Conservation (phyloP, 1,140 invertebrate species). For the Antheraea pernyi region DNA sequence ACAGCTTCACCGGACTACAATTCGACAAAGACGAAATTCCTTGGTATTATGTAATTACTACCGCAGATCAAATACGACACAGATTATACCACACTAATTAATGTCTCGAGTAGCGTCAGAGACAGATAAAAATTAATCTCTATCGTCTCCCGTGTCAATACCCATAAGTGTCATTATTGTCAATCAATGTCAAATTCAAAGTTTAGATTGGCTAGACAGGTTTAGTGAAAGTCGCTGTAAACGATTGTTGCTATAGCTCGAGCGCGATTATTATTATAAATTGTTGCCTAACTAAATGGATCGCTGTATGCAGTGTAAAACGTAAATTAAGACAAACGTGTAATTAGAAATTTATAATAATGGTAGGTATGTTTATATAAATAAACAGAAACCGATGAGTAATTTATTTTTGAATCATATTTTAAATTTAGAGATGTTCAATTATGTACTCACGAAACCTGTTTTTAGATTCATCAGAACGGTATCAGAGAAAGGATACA, state of each 20-base stretch:
- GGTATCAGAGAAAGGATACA: slow-evolving; percentile 25
- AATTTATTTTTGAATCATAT: not conserved
- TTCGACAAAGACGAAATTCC: no score
- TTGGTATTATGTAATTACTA: no score
- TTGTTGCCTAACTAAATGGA: slow-evolving; percentile 22
- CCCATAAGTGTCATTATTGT: no score
- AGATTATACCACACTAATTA: no score
- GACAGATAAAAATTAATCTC: no score
- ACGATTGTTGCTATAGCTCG: not conserved
- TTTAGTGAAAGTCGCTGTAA: slow-evolving; percentile 21
- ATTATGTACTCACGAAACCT: slow-evolving; percentile 9
- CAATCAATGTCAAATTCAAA: no score
- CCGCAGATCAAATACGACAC: no score
- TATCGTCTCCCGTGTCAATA: no score
- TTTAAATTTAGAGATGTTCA: not conserved
- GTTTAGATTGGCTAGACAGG: no score
- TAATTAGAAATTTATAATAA: slow-evolving; percentile 16
- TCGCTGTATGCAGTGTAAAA: slow-evolving; percentile 10
- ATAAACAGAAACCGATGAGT: not conserved
- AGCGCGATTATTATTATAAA: not conserved
- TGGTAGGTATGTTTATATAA: slow-evolving; percentile 11
- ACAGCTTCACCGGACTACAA: no score
- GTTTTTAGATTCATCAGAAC: slow-evolving; percentile 23
- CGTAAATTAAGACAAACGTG: not conserved
- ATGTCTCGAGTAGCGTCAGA: no score